phyloP scores from a whole-genome alignment of 2,888 invertebrate genomes.

The Philaethria dido region DNA sequence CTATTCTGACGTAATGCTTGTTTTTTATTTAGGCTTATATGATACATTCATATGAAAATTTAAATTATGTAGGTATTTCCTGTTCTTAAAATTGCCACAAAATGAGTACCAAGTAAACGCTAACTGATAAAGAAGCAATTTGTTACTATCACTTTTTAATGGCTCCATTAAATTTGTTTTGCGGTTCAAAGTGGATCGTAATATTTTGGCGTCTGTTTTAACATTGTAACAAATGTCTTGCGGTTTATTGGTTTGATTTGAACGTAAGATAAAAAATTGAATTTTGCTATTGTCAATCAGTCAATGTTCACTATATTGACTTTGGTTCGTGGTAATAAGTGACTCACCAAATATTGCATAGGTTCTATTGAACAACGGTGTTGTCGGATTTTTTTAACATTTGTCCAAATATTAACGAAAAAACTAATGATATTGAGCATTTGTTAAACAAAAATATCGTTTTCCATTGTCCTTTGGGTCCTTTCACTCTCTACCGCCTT shows the following conservation, averaged over 20 bases:
- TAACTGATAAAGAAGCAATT: slow-evolving; percentile 54
- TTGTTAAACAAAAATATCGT: slow-evolving; percentile 62
- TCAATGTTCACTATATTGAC: slow-evolving; percentile 47
- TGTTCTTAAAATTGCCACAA: slow-evolving; percentile 33
- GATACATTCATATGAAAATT: slow-evolving; percentile 19
- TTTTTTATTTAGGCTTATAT: neutral
- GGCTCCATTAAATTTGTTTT: slow-evolving; percentile 75
- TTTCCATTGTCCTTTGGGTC: slow-evolving; percentile 63
- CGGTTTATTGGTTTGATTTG: slow-evolving; percentile 61
- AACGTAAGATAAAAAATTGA: slow-evolving; percentile 63
- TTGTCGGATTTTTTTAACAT: slow-evolving; percentile 49
- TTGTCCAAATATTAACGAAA: slow-evolving; percentile 46
- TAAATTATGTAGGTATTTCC: slow-evolving; percentile 34
- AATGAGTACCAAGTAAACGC: slow-evolving; percentile 33
- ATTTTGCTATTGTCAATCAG: slow-evolving; percentile 58
- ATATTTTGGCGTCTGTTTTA: slow-evolving; percentile 69
- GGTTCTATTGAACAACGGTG: slow-evolving; percentile 44
- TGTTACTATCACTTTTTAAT: slow-evolving; percentile 80
- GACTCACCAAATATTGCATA: slow-evolving; percentile 47
- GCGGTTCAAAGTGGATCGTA: slow-evolving; percentile 68
- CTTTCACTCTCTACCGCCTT: slow-evolving; percentile 59
- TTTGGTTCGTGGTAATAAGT: slow-evolving; percentile 48
- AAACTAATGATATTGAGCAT: slow-evolving; percentile 52
- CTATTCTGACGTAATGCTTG: neutral
- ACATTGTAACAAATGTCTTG: slow-evolving; percentile 69